Evolutionary conservation across 2,888 invertebrate genomes (phyloP).

Genomic region (Patella depressa): DNA sequence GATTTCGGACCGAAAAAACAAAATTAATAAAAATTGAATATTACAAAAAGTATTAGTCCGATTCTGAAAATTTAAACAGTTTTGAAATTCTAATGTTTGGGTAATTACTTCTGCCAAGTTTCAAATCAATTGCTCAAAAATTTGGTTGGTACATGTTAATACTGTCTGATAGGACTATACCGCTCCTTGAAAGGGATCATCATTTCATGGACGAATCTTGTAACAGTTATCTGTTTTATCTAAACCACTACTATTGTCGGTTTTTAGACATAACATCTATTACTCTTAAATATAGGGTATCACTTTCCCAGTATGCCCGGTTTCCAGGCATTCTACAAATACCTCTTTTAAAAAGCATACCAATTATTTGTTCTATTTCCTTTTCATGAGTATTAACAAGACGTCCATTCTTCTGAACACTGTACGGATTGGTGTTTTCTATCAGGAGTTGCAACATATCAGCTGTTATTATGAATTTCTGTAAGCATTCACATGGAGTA

Average conservation of each 20-base stretch:
- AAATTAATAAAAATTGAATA: too few species aligned
- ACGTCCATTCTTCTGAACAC: slow-evolving; percentile 22
- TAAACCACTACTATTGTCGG: slow-evolving; percentile 16
- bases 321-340: slow-evolving; percentile 20
- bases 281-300: slow-evolving; percentile 20
- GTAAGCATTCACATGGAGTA: too few species aligned
- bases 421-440: slow-evolving; percentile 14
- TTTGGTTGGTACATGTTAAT: neutral
- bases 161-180: neutral
- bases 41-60: too few species aligned
- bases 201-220: slow-evolving; percentile 34
- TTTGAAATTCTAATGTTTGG: too few species aligned
- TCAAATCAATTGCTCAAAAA: too few species aligned
- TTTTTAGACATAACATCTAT: slow-evolving; percentile 21
- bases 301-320: slow-evolving; percentile 29
- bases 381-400: slow-evolving; percentile 16
- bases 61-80: too few species aligned
- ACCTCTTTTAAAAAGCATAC: slow-evolving; percentile 27
- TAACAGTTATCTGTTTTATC: slow-evolving; percentile 27
- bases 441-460: too few species aligned
- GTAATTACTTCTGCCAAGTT: too few species aligned
- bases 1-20: too few species aligned
- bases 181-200: neutral
- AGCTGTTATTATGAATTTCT: too few species aligned
- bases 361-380: slow-evolving; percentile 25